phyloP scores from a whole-genome alignment of 2,113 vertebrate genomes.

The Martes martes region DNA sequence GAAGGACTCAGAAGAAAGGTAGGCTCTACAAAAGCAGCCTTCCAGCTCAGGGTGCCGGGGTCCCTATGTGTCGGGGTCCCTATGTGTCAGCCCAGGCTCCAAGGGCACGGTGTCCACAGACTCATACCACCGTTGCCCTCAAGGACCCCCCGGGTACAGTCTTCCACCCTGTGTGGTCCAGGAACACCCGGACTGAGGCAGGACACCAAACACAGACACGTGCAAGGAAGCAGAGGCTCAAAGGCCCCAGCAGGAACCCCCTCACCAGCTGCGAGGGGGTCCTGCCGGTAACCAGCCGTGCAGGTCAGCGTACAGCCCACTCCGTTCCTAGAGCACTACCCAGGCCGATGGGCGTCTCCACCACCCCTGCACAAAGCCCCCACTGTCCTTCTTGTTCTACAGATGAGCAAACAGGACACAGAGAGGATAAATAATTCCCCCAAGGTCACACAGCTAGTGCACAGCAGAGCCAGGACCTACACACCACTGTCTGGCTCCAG shows the following conservation, averaged over 20 bases:
- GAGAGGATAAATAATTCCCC: not conserved
- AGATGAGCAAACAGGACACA: not conserved
- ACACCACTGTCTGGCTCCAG: not conserved
- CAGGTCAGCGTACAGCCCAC: too few species aligned
- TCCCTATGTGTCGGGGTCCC: rapidly evolving
- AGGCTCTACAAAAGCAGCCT: not conserved
- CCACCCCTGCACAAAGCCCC: rapidly evolving
- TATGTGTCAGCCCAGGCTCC: rapidly evolving
- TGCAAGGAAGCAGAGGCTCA: not conserved
- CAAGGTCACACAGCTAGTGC: not conserved
- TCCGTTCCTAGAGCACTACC: rapidly evolving
- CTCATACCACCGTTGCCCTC: too few species aligned
- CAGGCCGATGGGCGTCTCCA: rapidly evolving
- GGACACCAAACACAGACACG: rapidly evolving
- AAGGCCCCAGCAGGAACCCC: rapidly evolving
- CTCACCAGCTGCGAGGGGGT: rapidly evolving
- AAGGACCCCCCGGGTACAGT: rapidly evolving
- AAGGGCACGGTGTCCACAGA: not conserved
- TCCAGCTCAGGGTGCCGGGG: not conserved
- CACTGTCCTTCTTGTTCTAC: rapidly evolving
- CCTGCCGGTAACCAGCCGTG: rapidly evolving
- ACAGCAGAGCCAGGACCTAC: not conserved
- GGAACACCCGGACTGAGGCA: too few species aligned
- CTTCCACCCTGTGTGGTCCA: too few species aligned
- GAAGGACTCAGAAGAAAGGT: not conserved